phyloP scores from a whole-genome alignment of 2,888 invertebrate species.

The Megastigmus dorsalis region DNA sequence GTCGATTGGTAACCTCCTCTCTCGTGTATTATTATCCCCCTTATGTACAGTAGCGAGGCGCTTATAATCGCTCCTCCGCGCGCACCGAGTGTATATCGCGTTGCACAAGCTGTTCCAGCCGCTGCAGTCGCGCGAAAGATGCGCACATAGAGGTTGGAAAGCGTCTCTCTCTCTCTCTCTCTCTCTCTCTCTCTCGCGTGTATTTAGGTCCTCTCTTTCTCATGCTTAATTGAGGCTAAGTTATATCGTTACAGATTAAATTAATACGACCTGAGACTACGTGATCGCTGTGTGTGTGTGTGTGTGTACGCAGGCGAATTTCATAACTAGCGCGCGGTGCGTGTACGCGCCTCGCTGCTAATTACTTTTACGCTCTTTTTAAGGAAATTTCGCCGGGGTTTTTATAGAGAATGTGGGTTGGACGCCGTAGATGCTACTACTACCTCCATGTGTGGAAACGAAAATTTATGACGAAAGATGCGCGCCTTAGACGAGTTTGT shows the following conservation, averaged over 20 bases:
- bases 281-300: background rate
- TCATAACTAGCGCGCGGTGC: constrained; percentile 18
- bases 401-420: constrained; percentile 23
- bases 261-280: constrained; percentile 11
- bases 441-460: background rate
- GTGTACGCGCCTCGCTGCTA: background rate
- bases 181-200: background rate
- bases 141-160: too few species aligned
- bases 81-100: too few species aligned
- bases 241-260: constrained; percentile 49
- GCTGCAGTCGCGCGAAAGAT: background rate
- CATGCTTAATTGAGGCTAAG: constrained; percentile 42
- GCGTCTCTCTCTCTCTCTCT: too few species aligned
- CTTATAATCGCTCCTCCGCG: too few species aligned
- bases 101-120: background rate
- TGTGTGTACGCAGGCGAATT: constrained; percentile 12
- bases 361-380: constrained; percentile 2
- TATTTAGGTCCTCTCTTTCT: constrained; percentile 45
- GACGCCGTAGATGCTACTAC: background rate
- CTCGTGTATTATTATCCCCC: too few species aligned
- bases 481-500: background rate
- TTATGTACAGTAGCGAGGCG: too few species aligned
- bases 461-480: constrained; percentile 28
- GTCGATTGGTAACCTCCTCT: too few species aligned
- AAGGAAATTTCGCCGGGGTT: background rate